Conservation (phyloP, 1,140 invertebrate species). For the Theocolax elegans region DNA sequence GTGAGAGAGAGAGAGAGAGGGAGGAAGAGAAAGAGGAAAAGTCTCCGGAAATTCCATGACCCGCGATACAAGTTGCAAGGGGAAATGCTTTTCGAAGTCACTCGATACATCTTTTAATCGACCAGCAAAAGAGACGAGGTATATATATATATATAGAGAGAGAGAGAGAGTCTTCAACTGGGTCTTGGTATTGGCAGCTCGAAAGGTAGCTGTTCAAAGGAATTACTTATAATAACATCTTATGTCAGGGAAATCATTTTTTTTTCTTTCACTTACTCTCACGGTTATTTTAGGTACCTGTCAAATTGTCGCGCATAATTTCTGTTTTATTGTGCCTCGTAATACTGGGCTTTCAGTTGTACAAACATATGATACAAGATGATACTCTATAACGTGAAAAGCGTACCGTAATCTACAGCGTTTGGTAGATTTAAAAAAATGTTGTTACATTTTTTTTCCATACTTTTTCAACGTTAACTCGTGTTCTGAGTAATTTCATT, state of each 20-base stretch:
- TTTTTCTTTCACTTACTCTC: too few relatives aligned
- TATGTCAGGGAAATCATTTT: neutral
- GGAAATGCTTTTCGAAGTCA: neutral
- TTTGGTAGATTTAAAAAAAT: too few relatives aligned
- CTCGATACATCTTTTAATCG: slow-evolving; percentile 26
- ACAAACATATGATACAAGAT: too few relatives aligned
- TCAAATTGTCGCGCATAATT: neutral
- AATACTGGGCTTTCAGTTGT: neutral
- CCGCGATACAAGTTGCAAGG: too few relatives aligned
- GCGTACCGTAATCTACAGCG: too few relatives aligned
- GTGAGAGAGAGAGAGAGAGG: neutral
- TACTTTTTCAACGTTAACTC: too few relatives aligned
- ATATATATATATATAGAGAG: too few relatives aligned
- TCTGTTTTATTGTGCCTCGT: neutral
- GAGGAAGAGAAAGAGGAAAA: neutral
- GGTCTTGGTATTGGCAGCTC: slow-evolving; percentile 11
- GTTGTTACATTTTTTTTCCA: too few relatives aligned
- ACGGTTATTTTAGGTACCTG: neutral
- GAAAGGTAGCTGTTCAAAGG: neutral
- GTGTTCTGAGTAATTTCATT: too few relatives aligned
- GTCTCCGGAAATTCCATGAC: neutral
- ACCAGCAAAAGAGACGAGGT: slow-evolving; percentile 6
- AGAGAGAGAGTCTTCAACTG: neutral
- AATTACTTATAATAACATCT: neutral
- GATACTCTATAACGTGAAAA: too few relatives aligned